Base-by-base conservation (phyloP, 2,113 vertebrate genomes). In the Pterocles orientalis region DNA sequence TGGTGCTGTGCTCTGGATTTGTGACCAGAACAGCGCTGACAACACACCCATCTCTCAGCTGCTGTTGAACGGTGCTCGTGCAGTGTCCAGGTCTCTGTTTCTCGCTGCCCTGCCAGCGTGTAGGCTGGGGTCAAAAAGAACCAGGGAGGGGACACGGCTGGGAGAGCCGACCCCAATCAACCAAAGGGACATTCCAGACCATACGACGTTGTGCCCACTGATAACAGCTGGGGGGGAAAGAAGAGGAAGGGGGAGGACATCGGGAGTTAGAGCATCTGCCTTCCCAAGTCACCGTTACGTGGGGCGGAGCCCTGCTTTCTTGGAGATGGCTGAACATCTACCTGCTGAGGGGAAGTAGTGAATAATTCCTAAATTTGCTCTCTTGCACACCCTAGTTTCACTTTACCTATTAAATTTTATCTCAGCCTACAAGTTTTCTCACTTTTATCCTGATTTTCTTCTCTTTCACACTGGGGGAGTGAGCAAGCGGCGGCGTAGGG, bases 161-260 rank as follows among this genome's bases (percentile, higher is more conserved):
- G 58, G 34, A 65, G 26, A 57, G 51, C 43, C 23, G 73, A 51
- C 6, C 41, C 51, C 73, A 51, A 2, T 14, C 14, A 15, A 33
- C 12, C 36, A n/a, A 29, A 53, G 66, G 45, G 33, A 25, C 5
- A 18, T 29, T 72, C 36, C 73, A 53, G n/a, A 66, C 51, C 4
- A 3, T 6, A 6, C 1, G 43, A 43, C 1, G 0, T 11, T 6
- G 18, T 39, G 45, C 34, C 65, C 51, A 51, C 58, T 0, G 1
- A 17, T 16, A 45, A 50, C 57, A 84, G 66, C 33, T 39, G 20
- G 4, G 10, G 20, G 20, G 3, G 2, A 13, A 60, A 39, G 36
- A n/a, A 20, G 68, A 34, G 14, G 60, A 26, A 47, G 39, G 10
- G n/a, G 26, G 12, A 1, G 16, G 39, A 47, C n/a, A 56, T 0